Evolutionary conservation across 2,888 invertebrate species (phyloP).

Genomic region (Ophion costatus): DNA sequence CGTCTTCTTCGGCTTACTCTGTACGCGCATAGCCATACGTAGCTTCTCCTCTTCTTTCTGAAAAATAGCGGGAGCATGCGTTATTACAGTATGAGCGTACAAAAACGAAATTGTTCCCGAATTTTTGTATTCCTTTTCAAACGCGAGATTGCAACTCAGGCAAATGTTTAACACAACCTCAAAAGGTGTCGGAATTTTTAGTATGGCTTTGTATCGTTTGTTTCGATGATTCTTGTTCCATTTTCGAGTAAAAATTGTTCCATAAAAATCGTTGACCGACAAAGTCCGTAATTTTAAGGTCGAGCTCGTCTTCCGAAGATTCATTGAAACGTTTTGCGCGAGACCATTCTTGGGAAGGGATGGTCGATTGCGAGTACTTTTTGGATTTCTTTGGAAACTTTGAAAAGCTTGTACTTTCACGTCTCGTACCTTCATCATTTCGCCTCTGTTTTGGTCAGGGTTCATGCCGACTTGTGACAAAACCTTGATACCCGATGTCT

Average conservation of each 20-base stretch:
- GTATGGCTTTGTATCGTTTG: neutral
- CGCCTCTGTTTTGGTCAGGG: constrained; percentile 96
- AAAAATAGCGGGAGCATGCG: neutral
- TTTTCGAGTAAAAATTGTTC: neutral
- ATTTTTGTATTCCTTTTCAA: too few species aligned
- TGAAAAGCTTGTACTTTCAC: neutral
- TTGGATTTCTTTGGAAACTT: too few species aligned
- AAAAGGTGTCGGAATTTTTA: neutral
- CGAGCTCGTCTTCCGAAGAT: neutral
- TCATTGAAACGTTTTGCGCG: neutral
- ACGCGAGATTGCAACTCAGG: too few species aligned
- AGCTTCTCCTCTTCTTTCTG: constrained; percentile 98
- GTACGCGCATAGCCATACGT: constrained; percentile 92
- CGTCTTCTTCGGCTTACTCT: constrained; percentile 86
- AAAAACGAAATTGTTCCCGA: too few species aligned
- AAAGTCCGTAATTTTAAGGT: neutral
- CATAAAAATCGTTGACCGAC: neutral
- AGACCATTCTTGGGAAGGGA: neutral
- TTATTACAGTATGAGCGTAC: neutral
- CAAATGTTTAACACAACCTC: too few species aligned
- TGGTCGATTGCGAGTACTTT: too few species aligned
- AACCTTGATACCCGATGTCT: constrained; percentile 97
- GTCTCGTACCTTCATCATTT: constrained; percentile 91
- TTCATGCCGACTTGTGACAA: constrained; percentile 96
- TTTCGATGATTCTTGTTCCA: neutral